A percentile compares a stretch with the other conserved stretches of the same genome.
Conservation (phyloP, 92 coral and sea anemone genomes). For the Micromussa lordhowensis region DNA sequence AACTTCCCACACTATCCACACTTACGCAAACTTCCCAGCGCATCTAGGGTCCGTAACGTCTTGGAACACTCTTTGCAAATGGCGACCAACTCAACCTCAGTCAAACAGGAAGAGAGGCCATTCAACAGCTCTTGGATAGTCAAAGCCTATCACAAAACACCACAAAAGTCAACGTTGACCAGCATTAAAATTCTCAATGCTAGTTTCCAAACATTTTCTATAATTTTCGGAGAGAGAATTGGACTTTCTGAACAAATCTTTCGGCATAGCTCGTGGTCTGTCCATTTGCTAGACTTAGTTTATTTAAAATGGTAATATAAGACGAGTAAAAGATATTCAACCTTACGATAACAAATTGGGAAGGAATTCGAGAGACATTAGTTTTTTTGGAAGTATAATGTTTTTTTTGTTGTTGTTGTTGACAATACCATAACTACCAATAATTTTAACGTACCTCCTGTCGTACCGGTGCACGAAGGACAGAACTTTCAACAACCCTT, state of each 20-base stretch:
- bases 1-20: slow-evolving; percentile 67
- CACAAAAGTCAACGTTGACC: background rate
- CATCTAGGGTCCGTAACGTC: slow-evolving; percentile 82
- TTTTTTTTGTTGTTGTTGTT: too few species aligned
- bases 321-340: too few species aligned
- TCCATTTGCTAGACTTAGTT: too few species aligned
- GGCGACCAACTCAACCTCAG: slow-evolving; percentile 77
- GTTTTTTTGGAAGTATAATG: too few species aligned
- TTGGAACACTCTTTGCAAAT: slow-evolving; percentile 84
- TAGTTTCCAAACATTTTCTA: background rate
- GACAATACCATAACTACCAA: too few species aligned
- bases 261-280: background rate
- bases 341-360: too few species aligned
- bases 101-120: slow-evolving; percentile 58
- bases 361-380: too few species aligned
- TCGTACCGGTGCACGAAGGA: slow-evolving; percentile 52
- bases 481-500: slow-evolving; percentile 44
- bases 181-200: background rate
- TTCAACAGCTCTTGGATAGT: slow-evolving; percentile 67
- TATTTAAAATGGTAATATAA: too few species aligned
- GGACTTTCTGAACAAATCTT: background rate
- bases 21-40: slow-evolving; percentile 91
- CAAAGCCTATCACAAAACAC: slow-evolving; percentile 62
- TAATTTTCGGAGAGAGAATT: background rate
- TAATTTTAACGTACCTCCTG: slow-evolving; percentile 51